Evolutionary conservation across 1,140 invertebrate genomes (phyloP), one percentile per base, ranked within the genome.

Genomic region (Drosophila serrata): DNA sequence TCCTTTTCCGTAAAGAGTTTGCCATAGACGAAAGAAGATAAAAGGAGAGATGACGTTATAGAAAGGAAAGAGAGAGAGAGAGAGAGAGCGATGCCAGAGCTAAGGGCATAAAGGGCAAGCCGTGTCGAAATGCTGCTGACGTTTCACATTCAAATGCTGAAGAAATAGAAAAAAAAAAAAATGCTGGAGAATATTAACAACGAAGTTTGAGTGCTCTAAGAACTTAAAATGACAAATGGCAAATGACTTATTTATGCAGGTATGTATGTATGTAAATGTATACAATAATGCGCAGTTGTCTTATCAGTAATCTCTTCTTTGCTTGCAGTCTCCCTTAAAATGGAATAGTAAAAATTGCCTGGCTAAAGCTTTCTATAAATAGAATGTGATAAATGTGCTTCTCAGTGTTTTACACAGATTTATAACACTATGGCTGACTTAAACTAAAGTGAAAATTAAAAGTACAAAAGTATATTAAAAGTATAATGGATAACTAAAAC

Each of bases 121-220:
- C 72, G 58, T 74, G 79, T 60, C 80, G 72, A 72, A 75, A 81
- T 87, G 81, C 76, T 78, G 90, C 82, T 91, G 88, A 91, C 82
- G 79, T 91, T 88, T 91, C 82, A 91, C 81, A 91, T 91, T 85
- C 88, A 88, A 91, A 91, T 88, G 64, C 56, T 75, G 68, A 48
- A 65, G 49, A 57, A 84, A 62, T 67, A 74, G 33, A 65, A 65
- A 57, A 59, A 56, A 61, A 56, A 59, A 64, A 60, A 57, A 53
- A 13, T 19, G 8, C 1, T n/a, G 2, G 2, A 56, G 29, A 48
- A 35, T 29, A 35, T 24, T 27, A 43, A 29, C 4, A 24, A 62
- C 42, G 81, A 84, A 59, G 5, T 22, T 22, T 31, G 42, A 3
- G 11, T 43, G 17, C 42, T 19, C 42, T 43, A 19, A 43, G 40